phyloP scores from a whole-genome alignment of 2,888 invertebrate genomes.

The Idaea straminata region DNA sequence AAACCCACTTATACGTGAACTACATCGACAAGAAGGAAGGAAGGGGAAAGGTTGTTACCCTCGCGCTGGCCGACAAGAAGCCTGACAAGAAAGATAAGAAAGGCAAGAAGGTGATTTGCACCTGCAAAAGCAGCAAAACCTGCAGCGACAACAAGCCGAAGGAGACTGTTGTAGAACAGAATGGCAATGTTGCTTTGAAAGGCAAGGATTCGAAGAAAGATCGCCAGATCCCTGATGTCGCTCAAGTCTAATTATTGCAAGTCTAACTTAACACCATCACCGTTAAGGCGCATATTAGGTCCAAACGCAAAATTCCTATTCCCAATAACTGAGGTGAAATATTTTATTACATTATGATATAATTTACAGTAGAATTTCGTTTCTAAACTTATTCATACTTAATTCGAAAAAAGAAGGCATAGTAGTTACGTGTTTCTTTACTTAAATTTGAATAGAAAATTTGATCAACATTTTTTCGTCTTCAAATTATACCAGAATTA shows the following conservation, averaged over 20 bases:
- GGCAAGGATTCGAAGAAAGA: constrained; percentile 24
- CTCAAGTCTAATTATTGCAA: constrained; percentile 48
- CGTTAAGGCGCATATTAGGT: too few relatives aligned
- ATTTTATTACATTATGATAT: too few relatives aligned
- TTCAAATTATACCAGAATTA: too few relatives aligned
- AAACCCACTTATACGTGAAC: constrained; percentile 43
- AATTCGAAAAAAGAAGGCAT: neutral
- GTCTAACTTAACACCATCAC: constrained; percentile 1
- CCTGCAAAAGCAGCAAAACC: constrained; percentile 30
- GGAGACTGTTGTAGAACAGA: constrained; percentile 49
- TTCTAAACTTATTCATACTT: neutral
- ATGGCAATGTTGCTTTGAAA: constrained; percentile 48
- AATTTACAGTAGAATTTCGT: too few relatives aligned
- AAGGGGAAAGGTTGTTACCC: constrained; percentile 33
- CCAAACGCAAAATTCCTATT: too few relatives aligned
- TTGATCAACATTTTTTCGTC: too few relatives aligned
- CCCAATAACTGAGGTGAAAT: too few relatives aligned
- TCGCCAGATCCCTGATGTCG: constrained; percentile 41
- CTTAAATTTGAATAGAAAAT: too few relatives aligned
- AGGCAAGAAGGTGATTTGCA: neutral
- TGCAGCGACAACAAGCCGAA: constrained; percentile 48
- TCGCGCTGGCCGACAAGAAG: constrained; percentile 9
- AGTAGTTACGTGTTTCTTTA: too few relatives aligned
- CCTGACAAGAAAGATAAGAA: neutral
- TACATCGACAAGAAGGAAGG: constrained; percentile 35